A percentile compares a stretch with the other conserved stretches of the same genome.
Evolutionary conservation across 1,140 invertebrate genomes (phyloP).

Genomic region (Caerostris darwini): DNA sequence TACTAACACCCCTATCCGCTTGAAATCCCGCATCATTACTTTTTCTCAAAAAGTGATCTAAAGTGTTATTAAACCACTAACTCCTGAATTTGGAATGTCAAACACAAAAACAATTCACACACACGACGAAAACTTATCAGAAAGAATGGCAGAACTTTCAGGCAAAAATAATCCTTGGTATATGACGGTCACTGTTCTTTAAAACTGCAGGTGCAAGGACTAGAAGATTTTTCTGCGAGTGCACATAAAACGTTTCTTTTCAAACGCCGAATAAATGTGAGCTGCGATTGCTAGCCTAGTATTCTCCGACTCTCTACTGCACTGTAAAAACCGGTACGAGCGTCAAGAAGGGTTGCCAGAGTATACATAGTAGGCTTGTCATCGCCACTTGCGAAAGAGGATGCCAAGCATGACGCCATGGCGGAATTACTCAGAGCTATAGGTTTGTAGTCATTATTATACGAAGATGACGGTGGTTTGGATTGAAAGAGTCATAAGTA

Average conservation of each 20-base stretch:
- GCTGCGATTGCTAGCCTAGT: neutral
- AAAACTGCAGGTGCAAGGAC: conserved; percentile 38
- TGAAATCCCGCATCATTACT: conserved; percentile 55
- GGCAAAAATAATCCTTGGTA: conserved; percentile 26
- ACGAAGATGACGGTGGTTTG: neutral
- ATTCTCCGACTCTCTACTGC: conserved; percentile 41
- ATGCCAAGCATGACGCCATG: conserved; percentile 29
- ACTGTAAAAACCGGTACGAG: conserved; percentile 67
- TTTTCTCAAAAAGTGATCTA: neutral
- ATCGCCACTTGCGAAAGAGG: conserved; percentile 38
- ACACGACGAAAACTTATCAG: neutral
- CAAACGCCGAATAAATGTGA: neutral
- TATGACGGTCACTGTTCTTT: neutral
- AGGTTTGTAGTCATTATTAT: neutral
- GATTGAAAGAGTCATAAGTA: neutral
- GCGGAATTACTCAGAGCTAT: neutral
- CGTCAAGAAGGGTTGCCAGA: conserved; percentile 62
- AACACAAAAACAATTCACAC: neutral
- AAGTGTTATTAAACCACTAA: conserved; percentile 39
- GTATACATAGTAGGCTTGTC: neutral
- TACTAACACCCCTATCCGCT: conserved; percentile 51
- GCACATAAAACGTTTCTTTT: conserved; percentile 15
- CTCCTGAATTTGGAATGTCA: neutral
- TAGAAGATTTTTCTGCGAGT: conserved; percentile 1
- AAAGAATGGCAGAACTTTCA: neutral